Evolutionary conservation across 2,797 vertebrate species (phyloP), one percentile per base, ranked within the genome.

Genomic region (Gymnoscopelus braueri): DNA sequence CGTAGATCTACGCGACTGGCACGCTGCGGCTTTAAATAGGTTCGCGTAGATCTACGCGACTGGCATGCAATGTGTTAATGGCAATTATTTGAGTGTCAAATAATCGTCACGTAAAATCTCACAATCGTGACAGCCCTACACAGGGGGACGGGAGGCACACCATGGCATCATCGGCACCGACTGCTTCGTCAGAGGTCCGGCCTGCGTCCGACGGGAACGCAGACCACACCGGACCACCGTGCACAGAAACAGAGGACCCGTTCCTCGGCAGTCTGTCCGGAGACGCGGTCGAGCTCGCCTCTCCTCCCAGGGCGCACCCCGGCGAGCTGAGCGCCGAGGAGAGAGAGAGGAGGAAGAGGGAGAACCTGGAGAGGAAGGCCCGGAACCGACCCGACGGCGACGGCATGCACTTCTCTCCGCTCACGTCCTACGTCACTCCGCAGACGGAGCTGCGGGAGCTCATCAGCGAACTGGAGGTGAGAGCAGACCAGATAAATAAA

Each of bases 381-480:
- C 82, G 51, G 56, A 77, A 57, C 65, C 55, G 80, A 69, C 78
- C 75, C 0, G 88, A 77, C n/a, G 80, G 65, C 24, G 77, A 93
- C 60, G 68, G 79, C 2, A 87, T 80, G 53, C 65, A 96, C 67
- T 99, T 96, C 86, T 95, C 93, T 26, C 95, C 97, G 3, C 73
- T 99, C 73, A 99, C 97, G 0, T 98, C 94, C 32, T 94, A 94
- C 60, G 93, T 99, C 74, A 98, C 96, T 0, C 94, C 96, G 5
- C 94, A 97, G 86, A 98, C 97, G 0, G 95, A 99, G 73, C 95
- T 99, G 5, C 64, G 60, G 74, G 95, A 95, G 60, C 93, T 99
- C 74, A 93, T 98, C 91, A 54, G 87, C 49, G 97, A 97, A 82
- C 89, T 99, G 66, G 90, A 98, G 97, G 98, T 99, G 67, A 91